Percentiles rank a stretch among this genome's conserved stretches.
These are phyloP conservation scores for Allolobophora icterica DNA, from an alignment of 2,888 invertebrate genomes.

Conservation along the genomic window DNA sequence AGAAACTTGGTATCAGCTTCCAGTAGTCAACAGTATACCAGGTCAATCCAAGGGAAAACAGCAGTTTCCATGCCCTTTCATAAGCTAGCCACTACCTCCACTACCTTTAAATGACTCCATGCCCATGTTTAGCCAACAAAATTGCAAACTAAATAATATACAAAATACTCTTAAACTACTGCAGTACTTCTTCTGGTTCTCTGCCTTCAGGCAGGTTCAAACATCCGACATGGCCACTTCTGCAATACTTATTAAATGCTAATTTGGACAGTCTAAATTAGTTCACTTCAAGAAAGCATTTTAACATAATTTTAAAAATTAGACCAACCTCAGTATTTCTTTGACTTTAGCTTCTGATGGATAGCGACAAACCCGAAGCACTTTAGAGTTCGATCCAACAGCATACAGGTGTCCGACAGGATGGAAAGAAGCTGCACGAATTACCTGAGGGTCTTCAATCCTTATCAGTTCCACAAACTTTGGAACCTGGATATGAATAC, in stretches of 20 bases:
- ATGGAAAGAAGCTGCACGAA: constrained; percentile 7
- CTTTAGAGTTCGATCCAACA: constrained; percentile 24
- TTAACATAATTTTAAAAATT: neutral
- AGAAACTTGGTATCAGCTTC: no score
- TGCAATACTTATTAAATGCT: neutral
- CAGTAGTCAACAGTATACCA: no score
- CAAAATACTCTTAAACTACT: no score
- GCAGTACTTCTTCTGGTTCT: no score
- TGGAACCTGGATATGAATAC: neutral
- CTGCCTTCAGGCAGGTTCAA: no score
- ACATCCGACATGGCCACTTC: no score
- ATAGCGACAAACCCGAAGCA: constrained; percentile 24
- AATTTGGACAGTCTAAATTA: neutral
- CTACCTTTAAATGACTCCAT: no score
- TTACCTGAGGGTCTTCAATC: constrained; percentile 19
- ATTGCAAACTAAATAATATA: no score
- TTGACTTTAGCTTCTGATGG: constrained; percentile 19
- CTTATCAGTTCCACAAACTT: constrained; percentile 19
- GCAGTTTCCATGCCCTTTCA: no score
- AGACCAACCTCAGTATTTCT: neutral
- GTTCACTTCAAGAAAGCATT: neutral
- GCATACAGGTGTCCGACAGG: neutral
- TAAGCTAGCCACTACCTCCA: no score
- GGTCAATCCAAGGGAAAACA: no score
- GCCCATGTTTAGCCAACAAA: no score